A percentile compares a stretch with the other conserved stretches of the same genome.
These are phyloP conservation scores for Lepidocolaptes lacrymiger DNA, from an alignment of 2,797 vertebrate species.

Conservation along the genomic window DNA sequence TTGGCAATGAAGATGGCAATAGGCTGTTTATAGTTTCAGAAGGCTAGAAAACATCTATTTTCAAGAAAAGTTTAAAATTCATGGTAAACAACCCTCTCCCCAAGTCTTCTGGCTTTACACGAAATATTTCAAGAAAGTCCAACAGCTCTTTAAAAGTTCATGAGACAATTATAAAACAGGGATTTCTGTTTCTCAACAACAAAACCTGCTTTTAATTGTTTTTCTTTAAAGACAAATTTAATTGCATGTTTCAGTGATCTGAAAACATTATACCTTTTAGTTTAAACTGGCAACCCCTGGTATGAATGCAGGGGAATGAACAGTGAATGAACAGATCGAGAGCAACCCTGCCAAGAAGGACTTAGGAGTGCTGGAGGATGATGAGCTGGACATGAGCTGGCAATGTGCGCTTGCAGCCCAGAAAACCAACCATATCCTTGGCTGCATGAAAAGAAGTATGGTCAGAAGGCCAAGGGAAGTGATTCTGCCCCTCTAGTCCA, in stretches of 20 bases:
- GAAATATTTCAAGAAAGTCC: background rate
- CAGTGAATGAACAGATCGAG: rapidly evolving
- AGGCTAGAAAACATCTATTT: background rate
- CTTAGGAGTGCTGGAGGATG: background rate
- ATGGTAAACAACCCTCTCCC: background rate
- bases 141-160: background rate
- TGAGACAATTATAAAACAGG: background rate
- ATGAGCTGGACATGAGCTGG: background rate
- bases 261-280: background rate
- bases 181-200: background rate
- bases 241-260: background rate
- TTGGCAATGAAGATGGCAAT: background rate
- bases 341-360: background rate
- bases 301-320: too few species aligned
- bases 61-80: background rate
- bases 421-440: rapidly evolving
- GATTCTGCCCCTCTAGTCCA: background rate
- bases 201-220: background rate
- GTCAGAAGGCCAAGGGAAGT: background rate
- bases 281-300: background rate
- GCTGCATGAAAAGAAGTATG: rapidly evolving
- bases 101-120: background rate
- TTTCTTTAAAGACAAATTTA: background rate
- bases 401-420: rapidly evolving
- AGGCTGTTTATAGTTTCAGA: background rate